Evolutionary conservation across 2,113 vertebrate genomes (phyloP).

Genomic region (Gobio gobio): DNA sequence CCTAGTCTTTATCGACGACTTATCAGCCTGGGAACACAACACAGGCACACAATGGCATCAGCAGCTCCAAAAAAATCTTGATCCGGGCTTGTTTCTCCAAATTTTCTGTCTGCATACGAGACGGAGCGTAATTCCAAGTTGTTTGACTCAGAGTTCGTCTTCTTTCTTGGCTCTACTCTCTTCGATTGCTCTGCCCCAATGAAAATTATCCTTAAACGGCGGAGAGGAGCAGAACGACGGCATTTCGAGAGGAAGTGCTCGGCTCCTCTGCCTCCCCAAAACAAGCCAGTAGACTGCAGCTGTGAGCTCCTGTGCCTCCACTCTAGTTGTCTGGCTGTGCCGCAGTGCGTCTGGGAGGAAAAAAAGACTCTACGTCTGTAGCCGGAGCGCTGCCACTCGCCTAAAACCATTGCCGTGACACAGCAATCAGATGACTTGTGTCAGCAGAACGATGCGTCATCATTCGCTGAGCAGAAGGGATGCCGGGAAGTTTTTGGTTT

Average conservation of each 20-base stretch:
- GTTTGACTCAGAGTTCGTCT: neutral
- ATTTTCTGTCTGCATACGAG: conserved; percentile 16
- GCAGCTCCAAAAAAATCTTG: neutral
- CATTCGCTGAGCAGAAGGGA: conserved; percentile 67
- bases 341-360: conserved; percentile 67
- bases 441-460: conserved; percentile 71
- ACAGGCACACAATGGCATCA: neutral
- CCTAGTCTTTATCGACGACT: neutral
- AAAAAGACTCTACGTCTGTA: conserved; percentile 54
- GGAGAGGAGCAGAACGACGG: conserved; percentile 14
- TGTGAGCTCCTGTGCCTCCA: conserved; percentile 68
- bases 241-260: conserved; percentile 40
- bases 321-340: conserved; percentile 62
- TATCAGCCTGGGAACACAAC: neutral
- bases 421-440: conserved; percentile 86
- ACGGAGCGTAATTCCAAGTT: conserved; percentile 52
- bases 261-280: conserved; percentile 39
- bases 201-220: conserved; percentile 28
- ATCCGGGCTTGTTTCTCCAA: neutral
- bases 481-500: conserved; percentile 68
- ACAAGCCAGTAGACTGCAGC: conserved; percentile 48
- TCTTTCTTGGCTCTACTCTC: conserved; percentile 14
- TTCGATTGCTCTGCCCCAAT: neutral
- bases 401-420: conserved; percentile 82
- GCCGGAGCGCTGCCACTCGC: conserved; percentile 62